Evolutionary conservation across 23 tunicate species (phyloP), one percentile per base, ranked within the genome.

Genomic region (Corella eumyota): DNA sequence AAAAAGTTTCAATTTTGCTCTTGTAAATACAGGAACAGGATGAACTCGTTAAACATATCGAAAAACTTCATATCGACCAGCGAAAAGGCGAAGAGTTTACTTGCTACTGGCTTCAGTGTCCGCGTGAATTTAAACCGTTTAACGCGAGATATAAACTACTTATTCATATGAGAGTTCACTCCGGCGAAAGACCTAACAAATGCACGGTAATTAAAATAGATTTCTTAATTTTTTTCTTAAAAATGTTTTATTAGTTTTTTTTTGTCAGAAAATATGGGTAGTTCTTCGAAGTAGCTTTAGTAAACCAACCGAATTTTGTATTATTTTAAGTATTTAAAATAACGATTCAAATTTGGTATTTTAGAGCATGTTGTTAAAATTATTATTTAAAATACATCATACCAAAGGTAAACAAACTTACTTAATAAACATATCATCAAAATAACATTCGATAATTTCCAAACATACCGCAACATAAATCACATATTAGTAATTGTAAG

Each of bases 121-220:
- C 95, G 22, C 37, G 95, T 29, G 65, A 72, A 21, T 77, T 45
- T 50, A 86, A 86, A 52, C 95, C 95, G 21, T 86, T 86, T 71
- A 86, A 86, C 56, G 95, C 95, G 24, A 58, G 95, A 51, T 86
- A 86, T 65, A 86, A 86, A 36, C 62, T 86, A 19, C 69, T 86
- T 3, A 86, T 86, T 34, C 95, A 86, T 45, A 86, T 86, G 95
- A 51, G 95, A 37, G 95, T 86, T 4, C 95, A 86, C 47, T 86
- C 95, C 17, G 95, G 95, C 7, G 95, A 86, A 66, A 61, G 95
- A 60, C 95, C 95, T 6, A 86, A 86, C 67, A 86, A 86, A 54
- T 86, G 95, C 85, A 66, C 85, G 66, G 95, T 86, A 73, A 77
- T 63, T 68, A 28, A 36, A 24, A 31, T 51, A 36, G n/a, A n/a